Conservation (phyloP, 2,113 vertebrate species). For the Notiomystis cincta region DNA sequence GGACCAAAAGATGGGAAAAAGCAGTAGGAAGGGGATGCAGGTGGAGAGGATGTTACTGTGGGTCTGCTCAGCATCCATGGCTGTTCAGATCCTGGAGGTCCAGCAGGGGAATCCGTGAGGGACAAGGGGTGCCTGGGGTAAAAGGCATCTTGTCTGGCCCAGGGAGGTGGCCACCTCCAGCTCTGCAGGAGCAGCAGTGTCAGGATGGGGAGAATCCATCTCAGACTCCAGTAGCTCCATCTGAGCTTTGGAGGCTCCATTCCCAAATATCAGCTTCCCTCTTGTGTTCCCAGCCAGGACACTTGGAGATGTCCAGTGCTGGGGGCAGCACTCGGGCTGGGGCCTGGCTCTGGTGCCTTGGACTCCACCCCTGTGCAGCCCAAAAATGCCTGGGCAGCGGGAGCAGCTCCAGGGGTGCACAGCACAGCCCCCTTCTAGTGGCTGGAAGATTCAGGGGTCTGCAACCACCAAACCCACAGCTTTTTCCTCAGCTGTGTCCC, state of each 20-base stretch:
- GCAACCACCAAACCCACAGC: neutral
- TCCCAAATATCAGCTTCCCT: neutral
- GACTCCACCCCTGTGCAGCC: constrained; percentile 28
- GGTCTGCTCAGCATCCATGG: neutral
- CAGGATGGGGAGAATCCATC: neutral
- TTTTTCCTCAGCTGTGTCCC: neutral
- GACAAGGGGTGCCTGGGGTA: neutral
- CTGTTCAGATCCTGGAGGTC: neutral
- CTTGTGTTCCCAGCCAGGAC: neutral
- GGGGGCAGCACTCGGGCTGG: neutral
- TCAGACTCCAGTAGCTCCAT: fast-evolving
- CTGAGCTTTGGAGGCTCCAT: neutral
- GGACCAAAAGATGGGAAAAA: neutral
- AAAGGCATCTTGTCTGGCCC: fast-evolving
- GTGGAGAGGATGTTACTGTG: fast-evolving
- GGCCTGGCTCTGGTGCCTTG: constrained; percentile 48
- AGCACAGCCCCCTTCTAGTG: constrained; percentile 4
- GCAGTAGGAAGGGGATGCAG: neutral
- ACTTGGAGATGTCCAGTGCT: neutral
- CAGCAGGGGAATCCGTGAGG: neutral
- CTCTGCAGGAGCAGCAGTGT: neutral
- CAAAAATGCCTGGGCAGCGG: neutral
- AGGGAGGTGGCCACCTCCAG: neutral
- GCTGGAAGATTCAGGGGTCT: constrained; percentile 41
- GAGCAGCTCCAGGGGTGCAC: constrained; percentile 49